Base-by-base conservation (phyloP, 2,113 vertebrate species). In the Notiomystis cincta region DNA sequence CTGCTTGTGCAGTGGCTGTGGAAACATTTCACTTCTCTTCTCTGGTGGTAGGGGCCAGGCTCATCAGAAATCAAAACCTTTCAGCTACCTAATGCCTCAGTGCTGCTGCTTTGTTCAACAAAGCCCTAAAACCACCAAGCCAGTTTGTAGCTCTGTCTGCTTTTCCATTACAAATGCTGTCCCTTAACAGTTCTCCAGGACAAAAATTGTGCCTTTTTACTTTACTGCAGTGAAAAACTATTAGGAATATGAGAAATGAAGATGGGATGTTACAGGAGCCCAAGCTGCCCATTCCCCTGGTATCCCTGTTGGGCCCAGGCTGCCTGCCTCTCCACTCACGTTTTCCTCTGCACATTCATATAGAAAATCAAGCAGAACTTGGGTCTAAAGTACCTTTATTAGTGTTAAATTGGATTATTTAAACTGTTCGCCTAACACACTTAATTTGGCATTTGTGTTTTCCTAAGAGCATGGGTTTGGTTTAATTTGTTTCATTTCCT, bases 401-500 rank as follows among this genome's bases (percentile, higher is more conserved):
- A 50, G 24, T 77, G 72, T 82, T 70, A 89, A 91, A 84, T 86
- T 94, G 38, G 66, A 79, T 90, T 37, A 75, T 76, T 90, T 90
- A 92, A 81, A 67, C 78, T 50, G 67, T 81, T 96, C 90, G 31
- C 35, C 82, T 90, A 62, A 86, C 51, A 33, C 11, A n/a, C 50
- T 90, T 94, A 51, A 81, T 94, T 85, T 87, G 58, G 62, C 61
- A 56, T 92, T 91, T 89, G 56, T 75, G 57, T 91, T 95, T 95
- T 94, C 66, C 83, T 81, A 75, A 60, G 67, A 94, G 73, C 51
- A 60, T 67, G 35, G 23, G 24, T 82, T 92, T 71, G 33, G 80
- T 91, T 95, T 87, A 61, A 84, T 94, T 96, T 93, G 56, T 80
- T 91, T 87, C 23, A 83, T 89, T 96, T 95, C 61, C 75, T 51